Base-by-base conservation (phyloP, 2,797 vertebrate species). In the Cryptoprocta ferox region DNA sequence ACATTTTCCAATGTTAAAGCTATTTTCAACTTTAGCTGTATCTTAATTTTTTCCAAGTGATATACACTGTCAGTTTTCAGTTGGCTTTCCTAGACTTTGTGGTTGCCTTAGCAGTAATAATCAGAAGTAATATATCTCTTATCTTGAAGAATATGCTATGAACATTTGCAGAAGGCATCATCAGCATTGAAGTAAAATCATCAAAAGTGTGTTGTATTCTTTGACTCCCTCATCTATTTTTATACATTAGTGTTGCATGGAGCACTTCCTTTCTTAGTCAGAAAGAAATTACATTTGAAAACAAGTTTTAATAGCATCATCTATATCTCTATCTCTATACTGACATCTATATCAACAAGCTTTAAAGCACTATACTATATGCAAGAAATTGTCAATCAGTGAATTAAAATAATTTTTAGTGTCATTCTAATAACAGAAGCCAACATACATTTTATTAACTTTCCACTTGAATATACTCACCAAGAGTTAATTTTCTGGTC, bases 401-500 rank as follows among this genome's bases (percentile, higher is more conserved):
- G 45, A 68, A 66, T 11, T 92, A 5, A 88, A 96, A 61, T 35
- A 76, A 70, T 80, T 91, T 68, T 15, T 76, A 13, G 4, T 78
- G 3, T 70, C 82, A 91, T 86, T 97, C 35, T 88, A 92, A 89
- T 93, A 78, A 75, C 42, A 97, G 81, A 97, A 12, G 48, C 84
- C 39, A 56, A 80, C 48, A 82, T 35, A 70, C 16, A 18, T 75
- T 95, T 96, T 84, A 42, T 12, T 9, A 7, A 59, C 68, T 66
- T 80, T n/a, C 4, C 56, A 66, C 59, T 92, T 94, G n/a, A 61
- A 59, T 91, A 89, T 90, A 48, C 16, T 19, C 15, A 81, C 28
- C 14, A 96, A 79, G 50, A 89, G 63, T 97, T 98, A 86, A 95
- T 75, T 97, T 96, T 94, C 89, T 94, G 65, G 78, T 94, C 85